A percentile compares a stretch with the other conserved stretches of the same genome.
These are phyloP conservation scores for Triplophysa yarkandensis DNA, from an alignment of 2,797 vertebrate genomes.

Conservation along the genomic window DNA sequence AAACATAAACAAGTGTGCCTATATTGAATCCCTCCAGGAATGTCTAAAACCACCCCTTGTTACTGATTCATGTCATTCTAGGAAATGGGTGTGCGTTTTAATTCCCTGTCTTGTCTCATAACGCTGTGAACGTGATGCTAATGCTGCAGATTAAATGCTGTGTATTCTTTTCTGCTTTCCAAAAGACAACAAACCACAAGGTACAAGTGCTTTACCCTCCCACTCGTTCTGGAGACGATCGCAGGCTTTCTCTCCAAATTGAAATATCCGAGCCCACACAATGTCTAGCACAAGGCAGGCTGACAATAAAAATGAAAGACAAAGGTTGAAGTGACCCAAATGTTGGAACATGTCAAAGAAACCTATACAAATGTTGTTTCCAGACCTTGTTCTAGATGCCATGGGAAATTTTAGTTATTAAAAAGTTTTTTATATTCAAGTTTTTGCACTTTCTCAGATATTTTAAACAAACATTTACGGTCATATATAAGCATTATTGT, in stretches of 20 bases:
- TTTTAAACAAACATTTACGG: neutral
- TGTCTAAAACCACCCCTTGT: neutral
- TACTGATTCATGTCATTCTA: conserved; percentile 8
- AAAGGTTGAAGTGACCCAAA: conserved; percentile 29
- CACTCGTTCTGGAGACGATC: conserved; percentile 27
- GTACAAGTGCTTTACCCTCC: conserved; percentile 29
- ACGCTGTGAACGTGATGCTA: conserved; percentile 10
- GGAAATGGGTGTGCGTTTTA: conserved; percentile 17
- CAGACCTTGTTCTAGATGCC: neutral
- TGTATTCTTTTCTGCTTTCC: conserved; percentile 34
- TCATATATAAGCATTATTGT: neutral
- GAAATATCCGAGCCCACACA: conserved; percentile 38
- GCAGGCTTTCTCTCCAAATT: conserved; percentile 30
- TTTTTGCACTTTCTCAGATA: neutral
- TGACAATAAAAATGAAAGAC: conserved; percentile 26
- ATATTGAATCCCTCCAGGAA: neutral
- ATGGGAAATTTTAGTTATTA: neutral
- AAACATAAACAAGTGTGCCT: neutral
- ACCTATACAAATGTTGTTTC: neutral
- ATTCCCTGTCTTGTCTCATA: neutral
- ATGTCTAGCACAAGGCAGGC: conserved; percentile 35
- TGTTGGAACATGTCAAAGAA: neutral
- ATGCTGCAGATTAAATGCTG: conserved; percentile 23
- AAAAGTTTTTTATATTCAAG: too few relatives aligned
- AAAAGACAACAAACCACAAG: conserved; percentile 29